These are phyloP conservation scores for Drosophila punjabiensis DNA, from an alignment of 1,140 invertebrate genomes.

Conservation along the genomic window DNA sequence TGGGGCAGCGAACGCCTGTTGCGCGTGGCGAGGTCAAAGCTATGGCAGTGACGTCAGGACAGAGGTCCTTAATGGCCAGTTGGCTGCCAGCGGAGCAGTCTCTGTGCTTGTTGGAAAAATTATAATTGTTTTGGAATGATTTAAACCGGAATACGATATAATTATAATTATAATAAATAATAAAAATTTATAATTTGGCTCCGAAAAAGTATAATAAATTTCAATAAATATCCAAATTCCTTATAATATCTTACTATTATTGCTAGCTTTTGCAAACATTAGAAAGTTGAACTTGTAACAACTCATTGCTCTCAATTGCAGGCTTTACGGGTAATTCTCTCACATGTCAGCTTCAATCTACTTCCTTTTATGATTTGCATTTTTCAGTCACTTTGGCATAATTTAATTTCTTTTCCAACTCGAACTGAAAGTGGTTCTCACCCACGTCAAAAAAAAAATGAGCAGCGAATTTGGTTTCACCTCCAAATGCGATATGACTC, in stretches of 20 bases:
- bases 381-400: neutral
- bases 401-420: conserved; percentile 19
- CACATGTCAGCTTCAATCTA: conserved; percentile 4
- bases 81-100: neutral
- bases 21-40: conserved; percentile 25
- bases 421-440: conserved; percentile 35
- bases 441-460: conserved; percentile 26
- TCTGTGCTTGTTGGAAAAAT: neutral
- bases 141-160: neutral
- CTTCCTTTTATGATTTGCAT: conserved; percentile 35
- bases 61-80: conserved; percentile 7
- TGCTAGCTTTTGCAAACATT: neutral
- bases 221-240: neutral
- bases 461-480: conserved; percentile 20
- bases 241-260: neutral
- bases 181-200: too few relatives aligned
- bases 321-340: conserved; percentile 12
- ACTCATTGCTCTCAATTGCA: conserved; percentile 18
- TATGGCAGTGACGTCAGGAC: conserved; percentile 37
- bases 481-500: conserved; percentile 16
- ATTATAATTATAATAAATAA: too few relatives aligned
- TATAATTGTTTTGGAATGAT: neutral
- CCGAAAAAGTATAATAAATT: too few relatives aligned
- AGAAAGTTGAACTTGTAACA: conserved; percentile 23
- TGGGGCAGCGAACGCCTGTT: conserved; percentile 33